Percentiles rank a stretch among this genome's conserved stretches.
Evolutionary conservation across 2,797 vertebrate genomes (phyloP).

Genomic region (Botia almorhae): DNA sequence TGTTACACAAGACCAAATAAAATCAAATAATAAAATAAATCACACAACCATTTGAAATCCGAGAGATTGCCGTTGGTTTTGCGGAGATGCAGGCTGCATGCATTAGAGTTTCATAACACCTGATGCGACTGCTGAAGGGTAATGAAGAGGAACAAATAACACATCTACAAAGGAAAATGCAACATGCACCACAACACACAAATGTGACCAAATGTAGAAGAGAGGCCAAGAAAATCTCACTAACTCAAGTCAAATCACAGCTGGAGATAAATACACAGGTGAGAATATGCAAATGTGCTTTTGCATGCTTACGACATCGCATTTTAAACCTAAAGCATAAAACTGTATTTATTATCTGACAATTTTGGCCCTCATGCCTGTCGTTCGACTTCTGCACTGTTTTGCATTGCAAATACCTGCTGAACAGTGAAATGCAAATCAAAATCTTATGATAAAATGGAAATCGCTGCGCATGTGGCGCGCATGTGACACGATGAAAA

Average conservation of each 20-base stretch:
- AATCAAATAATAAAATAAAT: not conserved
- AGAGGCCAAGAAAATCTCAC: not conserved
- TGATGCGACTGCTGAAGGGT: slow-evolving; percentile 35
- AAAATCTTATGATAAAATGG: slow-evolving; percentile 17
- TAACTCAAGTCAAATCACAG: not conserved
- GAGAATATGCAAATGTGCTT: slow-evolving; percentile 15
- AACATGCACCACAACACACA: slow-evolving; percentile 15
- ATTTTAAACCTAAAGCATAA: not conserved
- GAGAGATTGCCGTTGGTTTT: not conserved
- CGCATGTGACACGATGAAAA: not conserved
- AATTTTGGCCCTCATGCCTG: not conserved
- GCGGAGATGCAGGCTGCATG: not conserved
- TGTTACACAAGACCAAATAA: slow-evolving; percentile 49
- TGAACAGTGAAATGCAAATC: slow-evolving; percentile 29
- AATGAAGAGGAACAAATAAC: slow-evolving; percentile 40
- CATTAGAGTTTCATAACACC: slow-evolving; percentile 27
- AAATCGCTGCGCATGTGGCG: not conserved
- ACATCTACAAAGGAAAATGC: slow-evolving; percentile 8
- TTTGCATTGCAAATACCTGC: slow-evolving; percentile 52
- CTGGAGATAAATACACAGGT: not conserved
- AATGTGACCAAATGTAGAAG: not conserved
- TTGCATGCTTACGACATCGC: not conserved
- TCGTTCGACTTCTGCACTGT: not conserved
- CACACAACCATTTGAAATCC: not conserved
- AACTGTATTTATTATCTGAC: not conserved